Base-by-base conservation (phyloP, 2,113 vertebrate genomes). In the Plectropomus leopardus region DNA sequence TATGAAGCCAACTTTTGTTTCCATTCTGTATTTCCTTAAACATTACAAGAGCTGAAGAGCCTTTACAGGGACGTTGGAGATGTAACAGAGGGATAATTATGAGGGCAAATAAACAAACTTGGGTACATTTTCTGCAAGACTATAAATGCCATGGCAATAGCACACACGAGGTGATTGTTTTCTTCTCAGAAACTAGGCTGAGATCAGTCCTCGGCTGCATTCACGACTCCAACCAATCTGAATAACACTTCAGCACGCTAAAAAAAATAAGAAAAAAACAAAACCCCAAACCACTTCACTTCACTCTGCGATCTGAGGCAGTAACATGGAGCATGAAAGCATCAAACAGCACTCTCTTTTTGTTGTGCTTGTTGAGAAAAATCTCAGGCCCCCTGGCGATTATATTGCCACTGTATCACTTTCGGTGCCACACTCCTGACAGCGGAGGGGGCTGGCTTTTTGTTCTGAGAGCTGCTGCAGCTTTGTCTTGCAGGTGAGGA, bases 401-500 rank as follows among this genome's bases (percentile, higher is more conserved):
- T 86, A 86, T 77, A 92, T 77, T 86, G 78, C 81, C 80, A 72
- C 75, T 87, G 79, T 55, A 73, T 87, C 85, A 86, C 83, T 86
- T 77, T 82, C 78, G 30, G 32, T 69, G 66, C 57, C 72, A 80
- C 64, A 45, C 45, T 58, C 57, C 63, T 76, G 67, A 72, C 34
- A 4, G 32, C 28, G 4, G 26, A 21, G 61, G 28, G 54, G 75
- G 24, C 21, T 6, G 11, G 47, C 67, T 70, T 72, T 81, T 88
- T 88, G 83, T 87, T 85, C 76, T 80, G 64, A 64, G 67, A 67
- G 73, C 60, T 60, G 57, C 85, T 45, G 63, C 79, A 59, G 75
- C 86, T 89, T 86, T 91, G 87, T 88, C 74, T 55, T 47, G 84
- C 85, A 84, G 86, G 79, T 88, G 89, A 88, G 70, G 58, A 84